Evolutionary conservation across 2,113 vertebrate genomes (phyloP), one percentile per base, ranked within the genome.

Genomic region (Microcebus lehilahytsara): DNA sequence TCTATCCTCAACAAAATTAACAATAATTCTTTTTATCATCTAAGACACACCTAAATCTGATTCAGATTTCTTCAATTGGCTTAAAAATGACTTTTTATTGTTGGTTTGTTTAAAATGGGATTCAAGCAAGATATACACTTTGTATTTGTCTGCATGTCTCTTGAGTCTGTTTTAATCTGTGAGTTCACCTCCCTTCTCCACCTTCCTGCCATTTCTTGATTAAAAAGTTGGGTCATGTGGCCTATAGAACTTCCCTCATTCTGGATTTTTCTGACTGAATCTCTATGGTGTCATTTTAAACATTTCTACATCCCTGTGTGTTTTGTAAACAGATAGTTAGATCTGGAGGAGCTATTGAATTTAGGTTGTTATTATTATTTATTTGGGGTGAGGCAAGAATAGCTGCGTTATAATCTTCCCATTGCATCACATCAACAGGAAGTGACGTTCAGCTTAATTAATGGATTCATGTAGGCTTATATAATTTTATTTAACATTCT

Each of bases 401-500:
- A 78, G 14, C n/a, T 75, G 30, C 77, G n/a, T 32, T 78, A 10
- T 83, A 72, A 67, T 67, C 40, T 84, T 85, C 9, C n/a, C 91
- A 17, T 53, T 67, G 16, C 5, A 86, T 90, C 60, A 83, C 12
- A 58, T 91, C 13, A 78, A 71, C 74, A 87, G 69, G 3, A 37
- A 72, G 37, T 67, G 27, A 53, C 91, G 27, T 34, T 86, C n/a
- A 88, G 46, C 23, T 69, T 95, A 49, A 81, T 37, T 56, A 71
- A 66, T 37, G 56, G 46, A 17, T 91, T 84, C 22, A 60, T 51
- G 37, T 53, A 87, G 34, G 40, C 56, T 84, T 37, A 49, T 37
- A 42, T 64, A 83, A 83, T 84, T 87, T 95, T 91, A 83, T 77
- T 84, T 78, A 37, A 91, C 87, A 79, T 87, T 79, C 17, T 84